Conservation (phyloP, 2,888 invertebrate species). For the Xestia c-nigrum region DNA sequence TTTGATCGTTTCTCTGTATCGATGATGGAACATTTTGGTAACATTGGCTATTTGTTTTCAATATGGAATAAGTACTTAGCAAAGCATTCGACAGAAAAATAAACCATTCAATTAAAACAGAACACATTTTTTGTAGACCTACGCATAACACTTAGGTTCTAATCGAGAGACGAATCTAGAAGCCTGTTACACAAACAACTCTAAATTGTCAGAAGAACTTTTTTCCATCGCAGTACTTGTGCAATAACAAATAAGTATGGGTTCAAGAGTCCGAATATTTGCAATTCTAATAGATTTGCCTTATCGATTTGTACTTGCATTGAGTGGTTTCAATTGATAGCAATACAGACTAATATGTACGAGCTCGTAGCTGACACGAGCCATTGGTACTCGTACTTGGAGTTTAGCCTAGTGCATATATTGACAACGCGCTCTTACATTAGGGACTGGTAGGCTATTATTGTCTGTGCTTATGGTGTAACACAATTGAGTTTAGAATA, state of each 20-base stretch:
- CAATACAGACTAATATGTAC: conserved; percentile 18
- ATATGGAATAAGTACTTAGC: background rate
- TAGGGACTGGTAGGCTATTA: conserved; percentile 1
- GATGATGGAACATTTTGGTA: background rate
- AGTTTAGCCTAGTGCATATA: conserved; percentile 25
- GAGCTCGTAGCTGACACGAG: conserved; percentile 34
- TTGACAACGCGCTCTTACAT: conserved; percentile 26
- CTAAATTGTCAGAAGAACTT: conserved; percentile 2
- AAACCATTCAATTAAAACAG: background rate
- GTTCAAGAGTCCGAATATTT: conserved; percentile 49
- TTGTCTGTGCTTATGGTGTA: background rate
- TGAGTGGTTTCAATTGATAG: conserved; percentile 62
- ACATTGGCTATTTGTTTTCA: background rate
- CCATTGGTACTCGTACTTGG: background rate
- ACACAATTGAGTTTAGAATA: background rate
- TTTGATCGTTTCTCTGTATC: conserved; percentile 18
- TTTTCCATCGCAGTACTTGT: background rate
- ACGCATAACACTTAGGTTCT: background rate
- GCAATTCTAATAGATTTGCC: conserved; percentile 46
- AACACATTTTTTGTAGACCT: background rate
- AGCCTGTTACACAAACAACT: conserved; percentile 15
- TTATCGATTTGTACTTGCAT: conserved; percentile 62
- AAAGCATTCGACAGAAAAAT: background rate
- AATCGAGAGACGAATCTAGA: background rate
- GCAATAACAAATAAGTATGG: conserved; percentile 1